Conservation (phyloP, 2,797 vertebrate genomes). For the Alectoris magna region DNA sequence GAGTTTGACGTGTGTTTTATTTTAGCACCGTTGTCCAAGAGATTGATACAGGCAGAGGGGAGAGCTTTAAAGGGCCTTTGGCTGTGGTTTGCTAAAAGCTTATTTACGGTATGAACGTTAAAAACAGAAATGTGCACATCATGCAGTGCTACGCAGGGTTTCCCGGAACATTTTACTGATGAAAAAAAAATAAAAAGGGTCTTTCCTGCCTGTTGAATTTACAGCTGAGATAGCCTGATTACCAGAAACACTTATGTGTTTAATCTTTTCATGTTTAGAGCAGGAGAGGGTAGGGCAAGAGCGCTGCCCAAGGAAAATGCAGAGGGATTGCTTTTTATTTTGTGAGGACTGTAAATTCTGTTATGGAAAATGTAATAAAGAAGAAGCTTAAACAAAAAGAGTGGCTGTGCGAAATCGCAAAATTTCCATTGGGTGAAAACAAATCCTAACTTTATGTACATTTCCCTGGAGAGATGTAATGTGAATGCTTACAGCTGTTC, state of each 20-base stretch:
- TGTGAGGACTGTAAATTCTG: constrained; percentile 60
- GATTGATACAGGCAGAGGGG: not conserved
- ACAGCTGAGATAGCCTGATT: constrained; percentile 61
- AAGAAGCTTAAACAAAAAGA: constrained; percentile 57
- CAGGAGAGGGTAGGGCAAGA: not conserved
- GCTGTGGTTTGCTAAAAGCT: not conserved
- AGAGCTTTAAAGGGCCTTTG: not conserved
- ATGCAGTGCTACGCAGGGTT: not conserved
- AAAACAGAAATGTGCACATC: accelerated
- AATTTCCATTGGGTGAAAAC: constrained; percentile 69
- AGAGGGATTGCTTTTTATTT: constrained; percentile 47
- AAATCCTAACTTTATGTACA: constrained; percentile 68
- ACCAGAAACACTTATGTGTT: constrained; percentile 36
- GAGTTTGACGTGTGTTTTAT: not conserved
- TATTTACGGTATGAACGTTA: not conserved
- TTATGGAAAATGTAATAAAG: constrained; percentile 67
- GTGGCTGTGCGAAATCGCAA: constrained; percentile 34
- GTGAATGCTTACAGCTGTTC: constrained; percentile 70
- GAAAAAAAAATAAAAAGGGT: not conserved
- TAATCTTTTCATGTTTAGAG: constrained; percentile 46
- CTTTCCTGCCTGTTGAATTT: constrained; percentile 49
- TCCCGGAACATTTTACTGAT: not conserved
- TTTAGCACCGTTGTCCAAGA: not conserved
- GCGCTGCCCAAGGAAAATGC: not conserved
- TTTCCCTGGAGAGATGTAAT: constrained; percentile 60